Conservation (phyloP, 2,888 invertebrate genomes). For the Tachina fera region DNA sequence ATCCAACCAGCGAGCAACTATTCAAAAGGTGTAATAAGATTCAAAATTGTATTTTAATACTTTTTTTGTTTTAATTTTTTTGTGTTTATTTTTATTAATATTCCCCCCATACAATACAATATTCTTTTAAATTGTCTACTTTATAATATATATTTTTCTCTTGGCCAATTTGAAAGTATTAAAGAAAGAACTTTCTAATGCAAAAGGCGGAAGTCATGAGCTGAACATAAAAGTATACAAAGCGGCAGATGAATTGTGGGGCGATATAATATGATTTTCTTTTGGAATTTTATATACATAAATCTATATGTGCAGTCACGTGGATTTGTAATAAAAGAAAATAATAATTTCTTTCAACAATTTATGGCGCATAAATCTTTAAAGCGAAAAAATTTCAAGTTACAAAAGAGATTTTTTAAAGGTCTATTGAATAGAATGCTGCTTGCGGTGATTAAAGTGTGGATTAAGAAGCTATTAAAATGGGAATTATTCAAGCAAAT, state of each 20-base stretch:
- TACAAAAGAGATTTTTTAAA: background rate
- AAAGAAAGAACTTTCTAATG: constrained; percentile 62
- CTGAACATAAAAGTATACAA: constrained; percentile 29
- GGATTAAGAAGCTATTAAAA: background rate
- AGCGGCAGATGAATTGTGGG: constrained; percentile 10
- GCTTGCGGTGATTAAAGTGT: background rate
- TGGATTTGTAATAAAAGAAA: constrained; percentile 56
- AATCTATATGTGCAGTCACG: constrained; percentile 39
- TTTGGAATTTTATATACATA: constrained; percentile 22
- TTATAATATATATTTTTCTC: background rate
- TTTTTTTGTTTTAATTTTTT: background rate
- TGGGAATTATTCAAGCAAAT: background rate
- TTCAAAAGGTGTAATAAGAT: constrained; percentile 61
- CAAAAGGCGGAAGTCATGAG: constrained; percentile 67
- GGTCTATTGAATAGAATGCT: background rate
- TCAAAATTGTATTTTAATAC: constrained; percentile 46
- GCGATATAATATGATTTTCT: constrained; percentile 3
- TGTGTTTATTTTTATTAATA: background rate
- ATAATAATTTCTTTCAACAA: constrained; percentile 40
- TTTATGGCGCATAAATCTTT: background rate
- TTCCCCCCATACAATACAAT: background rate
- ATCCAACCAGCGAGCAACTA: background rate
- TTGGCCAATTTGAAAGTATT: constrained; percentile 35
- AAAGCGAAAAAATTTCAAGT: background rate
- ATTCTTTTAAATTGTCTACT: constrained; percentile 25